Evolutionary conservation across 2,113 vertebrate genomes (phyloP).

Genomic region (Pituophis catenifer): DNA sequence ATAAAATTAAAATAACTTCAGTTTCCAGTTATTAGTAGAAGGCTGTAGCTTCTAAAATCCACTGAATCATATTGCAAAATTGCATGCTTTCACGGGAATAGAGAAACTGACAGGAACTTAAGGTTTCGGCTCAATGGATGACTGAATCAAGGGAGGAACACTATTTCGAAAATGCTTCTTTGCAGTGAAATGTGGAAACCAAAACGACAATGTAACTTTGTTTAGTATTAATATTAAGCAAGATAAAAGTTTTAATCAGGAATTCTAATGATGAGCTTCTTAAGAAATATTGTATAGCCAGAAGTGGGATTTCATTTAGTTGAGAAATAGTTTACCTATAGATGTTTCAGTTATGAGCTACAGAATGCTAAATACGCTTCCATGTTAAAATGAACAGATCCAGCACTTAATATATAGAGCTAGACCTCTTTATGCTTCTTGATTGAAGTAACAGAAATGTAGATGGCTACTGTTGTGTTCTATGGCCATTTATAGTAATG

Average conservation of each 20-base stretch:
- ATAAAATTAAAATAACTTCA: background rate
- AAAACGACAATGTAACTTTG: background rate
- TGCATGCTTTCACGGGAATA: background rate
- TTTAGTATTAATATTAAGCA: background rate
- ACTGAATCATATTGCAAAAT: background rate
- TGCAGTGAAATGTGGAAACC: background rate
- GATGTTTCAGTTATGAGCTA: background rate
- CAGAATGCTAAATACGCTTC: background rate
- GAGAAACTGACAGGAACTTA: background rate
- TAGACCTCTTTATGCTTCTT: slow-evolving; percentile 35
- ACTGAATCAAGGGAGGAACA: background rate
- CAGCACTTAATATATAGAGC: background rate
- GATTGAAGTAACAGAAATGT: slow-evolving; percentile 44
- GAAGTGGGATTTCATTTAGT: background rate
- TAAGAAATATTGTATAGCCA: background rate
- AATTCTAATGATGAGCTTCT: background rate
- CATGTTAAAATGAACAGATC: slow-evolving; percentile 39
- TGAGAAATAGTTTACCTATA: background rate
- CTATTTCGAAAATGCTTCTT: background rate
- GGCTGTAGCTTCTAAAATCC: background rate
- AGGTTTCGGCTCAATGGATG: background rate
- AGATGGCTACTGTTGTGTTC: slow-evolving; percentile 46
- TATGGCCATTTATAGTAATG: slow-evolving; percentile 55
- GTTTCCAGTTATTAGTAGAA: background rate
- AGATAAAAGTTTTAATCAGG: background rate